phyloP scores from a whole-genome alignment of 2,888 invertebrate genomes.

The Lasioglossum oenotherae region DNA sequence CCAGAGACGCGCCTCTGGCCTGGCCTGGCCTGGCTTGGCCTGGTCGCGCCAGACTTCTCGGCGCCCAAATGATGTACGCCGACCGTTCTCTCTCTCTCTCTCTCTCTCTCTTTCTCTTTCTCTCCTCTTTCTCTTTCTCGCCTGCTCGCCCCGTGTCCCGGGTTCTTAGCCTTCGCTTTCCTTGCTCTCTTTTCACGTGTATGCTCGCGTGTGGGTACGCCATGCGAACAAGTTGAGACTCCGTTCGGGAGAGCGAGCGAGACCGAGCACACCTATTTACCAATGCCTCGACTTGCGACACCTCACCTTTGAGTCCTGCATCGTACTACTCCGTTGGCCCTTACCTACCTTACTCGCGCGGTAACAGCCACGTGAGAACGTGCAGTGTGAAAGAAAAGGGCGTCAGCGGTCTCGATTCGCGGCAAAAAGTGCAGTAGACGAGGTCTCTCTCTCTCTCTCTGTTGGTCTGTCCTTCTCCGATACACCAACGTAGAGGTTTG shows the following conservation, averaged over 20 bases:
- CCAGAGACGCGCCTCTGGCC: constrained; percentile 81
- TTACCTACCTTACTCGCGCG: constrained; percentile 55
- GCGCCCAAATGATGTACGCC: constrained; percentile 83
- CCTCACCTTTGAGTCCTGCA: constrained; percentile 48
- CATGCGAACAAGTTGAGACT: constrained; percentile 11
- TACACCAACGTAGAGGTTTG: not conserved
- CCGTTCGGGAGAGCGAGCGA: constrained; percentile 43
- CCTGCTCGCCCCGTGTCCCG: constrained; percentile 20
- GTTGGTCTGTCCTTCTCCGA: constrained; percentile 26
- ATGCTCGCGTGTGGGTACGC: constrained; percentile 25
- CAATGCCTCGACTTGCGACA: constrained; percentile 54
- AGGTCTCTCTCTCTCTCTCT: not conserved
- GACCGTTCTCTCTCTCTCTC: constrained; percentile 68
- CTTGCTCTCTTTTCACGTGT: constrained; percentile 59
- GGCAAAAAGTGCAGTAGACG: constrained; percentile 47
- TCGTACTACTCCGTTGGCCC: constrained; percentile 30
- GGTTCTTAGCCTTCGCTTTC: constrained; percentile 63
- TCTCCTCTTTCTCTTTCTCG: constrained; percentile 46
- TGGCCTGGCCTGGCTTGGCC: constrained; percentile 73
- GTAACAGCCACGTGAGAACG: constrained; percentile 40
- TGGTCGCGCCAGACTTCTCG: constrained; percentile 83
- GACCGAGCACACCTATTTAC: constrained; percentile 58
- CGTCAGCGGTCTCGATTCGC: constrained; percentile 31
- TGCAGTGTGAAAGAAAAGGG: constrained; percentile 42
- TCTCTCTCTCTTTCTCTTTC: constrained; percentile 44